Evolutionary conservation across 2,113 vertebrate genomes (phyloP).

Genomic region (Tragelaphus strepsiceros): DNA sequence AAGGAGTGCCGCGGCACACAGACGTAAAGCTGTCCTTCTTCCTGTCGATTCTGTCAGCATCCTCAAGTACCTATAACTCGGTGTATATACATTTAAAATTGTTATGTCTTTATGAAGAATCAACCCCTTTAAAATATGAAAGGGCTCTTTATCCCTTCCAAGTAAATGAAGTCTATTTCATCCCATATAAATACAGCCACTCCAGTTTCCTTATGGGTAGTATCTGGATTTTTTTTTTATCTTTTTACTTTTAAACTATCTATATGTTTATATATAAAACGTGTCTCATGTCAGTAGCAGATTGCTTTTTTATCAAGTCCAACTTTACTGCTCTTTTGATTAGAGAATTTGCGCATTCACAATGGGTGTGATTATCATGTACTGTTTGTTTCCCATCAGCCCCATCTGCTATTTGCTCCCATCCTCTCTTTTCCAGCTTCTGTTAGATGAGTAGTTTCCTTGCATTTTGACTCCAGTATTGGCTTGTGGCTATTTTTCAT

Average conservation of each 20-base stretch:
- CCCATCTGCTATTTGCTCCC: not conserved
- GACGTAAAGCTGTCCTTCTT: not conserved
- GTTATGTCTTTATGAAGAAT: not conserved
- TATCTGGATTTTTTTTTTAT: not conserved
- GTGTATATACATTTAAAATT: not conserved
- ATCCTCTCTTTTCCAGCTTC: not conserved
- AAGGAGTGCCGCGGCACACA: not conserved
- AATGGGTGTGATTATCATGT: not conserved
- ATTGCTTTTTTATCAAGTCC: not conserved
- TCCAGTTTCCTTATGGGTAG: not conserved
- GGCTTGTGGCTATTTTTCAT: not conserved
- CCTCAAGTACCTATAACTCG: not conserved
- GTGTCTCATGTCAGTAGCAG: not conserved
- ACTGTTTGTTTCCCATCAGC: not conserved
- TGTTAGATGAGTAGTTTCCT: too few relatives aligned
- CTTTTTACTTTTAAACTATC: not conserved
- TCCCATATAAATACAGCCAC: not conserved
- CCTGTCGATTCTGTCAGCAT: not conserved
- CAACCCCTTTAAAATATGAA: not conserved
- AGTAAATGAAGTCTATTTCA: not conserved
- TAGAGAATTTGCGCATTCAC: not conserved
- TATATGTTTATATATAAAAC: not conserved
- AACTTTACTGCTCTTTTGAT: not conserved
- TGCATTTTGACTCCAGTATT: not conserved
- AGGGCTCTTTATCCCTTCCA: not conserved